Evolutionary conservation across 2,113 vertebrate species (phyloP), one percentile per base, ranked within the genome.

Genomic region (Scatophagus argus): DNA sequence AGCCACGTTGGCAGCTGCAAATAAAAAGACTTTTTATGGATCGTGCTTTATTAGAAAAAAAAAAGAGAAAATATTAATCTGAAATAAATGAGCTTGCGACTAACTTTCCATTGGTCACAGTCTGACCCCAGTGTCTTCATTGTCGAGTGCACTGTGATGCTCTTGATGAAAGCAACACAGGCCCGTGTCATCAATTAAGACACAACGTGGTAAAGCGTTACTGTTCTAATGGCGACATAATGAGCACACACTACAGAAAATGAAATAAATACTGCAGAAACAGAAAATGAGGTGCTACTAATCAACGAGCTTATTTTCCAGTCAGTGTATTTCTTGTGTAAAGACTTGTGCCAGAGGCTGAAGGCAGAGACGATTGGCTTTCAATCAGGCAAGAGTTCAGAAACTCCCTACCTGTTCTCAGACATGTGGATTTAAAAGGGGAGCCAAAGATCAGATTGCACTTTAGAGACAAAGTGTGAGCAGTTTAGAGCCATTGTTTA

Each of bases 361-460:
- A 85, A 73, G 47, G 74, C 70, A 69, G 51, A 80, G 46, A 80
- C 81, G 59, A 74, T 81, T 83, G 79, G 76, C 77, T 66, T 83
- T 90, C 91, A 80, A 78, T 88, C 74, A 85, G 56, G 78, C 43
- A n/a, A 43, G 36, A 72, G 59, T 44, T 63, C 43, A 66, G 39
- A 85, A 75, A 73, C 54, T 62, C 65, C 29, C 66, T 73, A n/a
- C 76, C 58, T 68, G 60, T 79, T 83, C 74, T 47, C 32, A 38
- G 62, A 85, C 81, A 32, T 77, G 79, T 81, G 77, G 79, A 74
- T 77, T 85, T 77, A 82, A 82, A 84, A 75, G 55, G 55, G 69
- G 62, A 75, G 69, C 66, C 78, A 83, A 84, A 83, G 84, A 89
- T 90, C 77, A 88, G 87, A 90, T 90, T 92, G 82, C 81, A 85